These are phyloP conservation scores for Ornithoptera priamus DNA, from an alignment of 2,888 invertebrate genomes.

Conservation along the genomic window DNA sequence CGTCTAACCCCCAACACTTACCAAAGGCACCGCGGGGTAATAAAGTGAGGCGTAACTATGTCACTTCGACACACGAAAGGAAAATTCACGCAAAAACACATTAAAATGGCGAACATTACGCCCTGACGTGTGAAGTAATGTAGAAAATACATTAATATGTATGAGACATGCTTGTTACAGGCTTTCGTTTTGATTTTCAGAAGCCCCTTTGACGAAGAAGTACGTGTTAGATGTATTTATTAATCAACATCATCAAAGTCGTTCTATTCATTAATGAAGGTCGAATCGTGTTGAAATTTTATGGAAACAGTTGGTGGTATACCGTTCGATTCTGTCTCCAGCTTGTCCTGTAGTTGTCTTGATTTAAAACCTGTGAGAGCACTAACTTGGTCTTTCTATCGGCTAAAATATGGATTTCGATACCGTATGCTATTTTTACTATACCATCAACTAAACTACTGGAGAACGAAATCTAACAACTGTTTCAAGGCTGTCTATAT, in stretches of 20 bases:
- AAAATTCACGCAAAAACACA: slow-evolving; percentile 52
- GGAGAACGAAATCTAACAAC: too few species aligned
- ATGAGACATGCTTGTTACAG: slow-evolving; percentile 70
- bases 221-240: slow-evolving; percentile 11
- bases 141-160: slow-evolving; percentile 76
- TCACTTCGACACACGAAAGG: slow-evolving; percentile 53
- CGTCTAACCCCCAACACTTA: slow-evolving; percentile 22
- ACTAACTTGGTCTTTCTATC: too few species aligned
- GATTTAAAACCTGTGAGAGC: too few species aligned
- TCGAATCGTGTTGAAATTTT: too few species aligned
- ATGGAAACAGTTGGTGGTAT: too few species aligned
- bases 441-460: too few species aligned
- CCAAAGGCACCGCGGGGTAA: slow-evolving; percentile 25
- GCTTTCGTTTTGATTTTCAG: slow-evolving; percentile 66
- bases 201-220: slow-evolving; percentile 64
- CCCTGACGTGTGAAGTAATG: slow-evolving; percentile 48
- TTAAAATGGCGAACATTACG: slow-evolving; percentile 50
- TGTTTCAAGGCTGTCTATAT: too few species aligned
- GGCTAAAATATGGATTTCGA: too few species aligned
- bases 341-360: too few species aligned
- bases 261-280: too few species aligned
- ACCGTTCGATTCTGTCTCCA: too few species aligned
- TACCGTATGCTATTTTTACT: too few species aligned
- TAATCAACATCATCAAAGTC: not conserved
- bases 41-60: slow-evolving; percentile 27